A percentile compares a stretch with the other conserved stretches of the same genome.
Conservation (phyloP, 2,888 invertebrate species). For the Ophraella communa region DNA sequence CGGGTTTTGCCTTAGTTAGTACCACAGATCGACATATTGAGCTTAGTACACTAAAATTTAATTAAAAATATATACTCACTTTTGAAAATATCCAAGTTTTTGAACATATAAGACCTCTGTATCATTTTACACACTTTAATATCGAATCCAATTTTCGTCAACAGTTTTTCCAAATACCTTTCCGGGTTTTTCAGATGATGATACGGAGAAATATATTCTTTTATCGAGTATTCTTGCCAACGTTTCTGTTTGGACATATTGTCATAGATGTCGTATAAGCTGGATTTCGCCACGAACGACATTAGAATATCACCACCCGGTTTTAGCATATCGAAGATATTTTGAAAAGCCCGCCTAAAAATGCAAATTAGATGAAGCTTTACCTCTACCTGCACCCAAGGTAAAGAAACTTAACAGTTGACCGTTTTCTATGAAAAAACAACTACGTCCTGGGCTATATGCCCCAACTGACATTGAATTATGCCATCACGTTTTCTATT, state of each 20-base stretch:
- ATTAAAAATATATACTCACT: slow-evolving; percentile 59
- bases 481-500: no score
- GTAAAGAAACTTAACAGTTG: no score
- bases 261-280: slow-evolving; percentile 73
- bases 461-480: no score
- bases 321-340: slow-evolving; percentile 70
- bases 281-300: slow-evolving; percentile 72
- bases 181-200: slow-evolving; percentile 69
- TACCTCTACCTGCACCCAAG: no score
- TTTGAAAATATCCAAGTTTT: slow-evolving; percentile 64
- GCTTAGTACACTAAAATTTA: not conserved
- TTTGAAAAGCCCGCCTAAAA: slow-evolving; percentile 68
- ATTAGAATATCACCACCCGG: slow-evolving; percentile 74
- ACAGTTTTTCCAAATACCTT: slow-evolving; percentile 61
- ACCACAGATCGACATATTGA: no score
- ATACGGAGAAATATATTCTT: slow-evolving; percentile 73
- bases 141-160: slow-evolving; percentile 68
- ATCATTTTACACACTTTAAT: slow-evolving; percentile 66
- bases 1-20: no score
- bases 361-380: no score
- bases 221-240: slow-evolving; percentile 71
- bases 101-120: slow-evolving; percentile 66
- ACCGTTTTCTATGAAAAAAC: no score
- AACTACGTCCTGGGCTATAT: no score
- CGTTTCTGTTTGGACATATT: slow-evolving; percentile 63